phyloP scores from a whole-genome alignment of 92 coral and sea anemone species.

The Bergia puertoricense region DNA sequence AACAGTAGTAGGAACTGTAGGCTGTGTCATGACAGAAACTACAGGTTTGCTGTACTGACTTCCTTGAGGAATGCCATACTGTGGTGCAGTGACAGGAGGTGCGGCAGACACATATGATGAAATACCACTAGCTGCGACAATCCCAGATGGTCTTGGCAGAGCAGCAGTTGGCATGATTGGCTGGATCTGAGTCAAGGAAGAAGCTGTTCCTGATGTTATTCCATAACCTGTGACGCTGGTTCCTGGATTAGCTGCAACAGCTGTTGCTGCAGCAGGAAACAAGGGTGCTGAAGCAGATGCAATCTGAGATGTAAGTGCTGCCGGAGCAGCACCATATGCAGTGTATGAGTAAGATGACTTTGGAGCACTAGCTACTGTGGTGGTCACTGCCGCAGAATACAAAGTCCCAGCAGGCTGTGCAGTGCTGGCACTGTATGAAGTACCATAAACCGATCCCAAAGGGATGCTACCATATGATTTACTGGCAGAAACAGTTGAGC shows the following conservation, averaged over 20 bases:
- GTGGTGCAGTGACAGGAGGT: constrained; percentile 22
- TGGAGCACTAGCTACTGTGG: neutral
- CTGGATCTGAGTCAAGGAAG: constrained; percentile 14
- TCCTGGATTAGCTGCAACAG: constrained; percentile 14
- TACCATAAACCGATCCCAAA: neutral
- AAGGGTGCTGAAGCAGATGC: neutral
- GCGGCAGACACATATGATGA: constrained; percentile 12
- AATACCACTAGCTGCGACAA: neutral
- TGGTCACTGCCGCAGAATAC: neutral
- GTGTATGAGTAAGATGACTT: neutral
- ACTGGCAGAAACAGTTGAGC: neutral
- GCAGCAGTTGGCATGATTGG: neutral
- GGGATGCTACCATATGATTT: neutral
- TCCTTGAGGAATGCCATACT: constrained; percentile 10
- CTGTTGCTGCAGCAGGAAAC: constrained; percentile 27
- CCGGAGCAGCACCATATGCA: neutral
- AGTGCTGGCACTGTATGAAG: neutral
- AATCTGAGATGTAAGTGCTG: neutral
- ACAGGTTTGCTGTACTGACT: constrained; percentile 10
- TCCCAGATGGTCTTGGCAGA: neutral
- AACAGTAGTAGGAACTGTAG: neutral
- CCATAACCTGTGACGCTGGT: constrained; percentile 5
- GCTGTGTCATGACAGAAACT: neutral
- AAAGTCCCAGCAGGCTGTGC: neutral
- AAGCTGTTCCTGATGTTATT: constrained; percentile 2